Evolutionary conservation across 2,797 vertebrate genomes (phyloP).

Genomic region (Oophaga sylvatica): DNA sequence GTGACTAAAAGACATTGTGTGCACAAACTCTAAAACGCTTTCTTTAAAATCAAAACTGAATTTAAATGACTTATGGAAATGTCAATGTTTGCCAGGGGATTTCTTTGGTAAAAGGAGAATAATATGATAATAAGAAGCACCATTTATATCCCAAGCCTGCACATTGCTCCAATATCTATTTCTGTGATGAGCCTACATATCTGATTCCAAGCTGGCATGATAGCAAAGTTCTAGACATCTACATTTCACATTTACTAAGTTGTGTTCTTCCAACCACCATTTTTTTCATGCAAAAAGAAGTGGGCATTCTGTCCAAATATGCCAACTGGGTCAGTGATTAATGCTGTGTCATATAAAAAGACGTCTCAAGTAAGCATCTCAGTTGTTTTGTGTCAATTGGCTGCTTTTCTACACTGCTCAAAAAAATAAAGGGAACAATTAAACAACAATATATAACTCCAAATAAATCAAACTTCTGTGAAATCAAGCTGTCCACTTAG

Average conservation of each 20-base stretch:
- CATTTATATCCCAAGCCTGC: not conserved
- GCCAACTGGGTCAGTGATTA: conserved; percentile 24
- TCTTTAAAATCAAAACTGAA: too few relatives aligned
- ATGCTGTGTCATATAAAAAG: conserved; percentile 7
- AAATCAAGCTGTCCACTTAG: too few relatives aligned
- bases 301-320: conserved; percentile 16
- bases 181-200: not conserved
- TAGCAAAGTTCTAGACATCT: not conserved
- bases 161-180: not conserved
- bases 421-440: too few relatives aligned
- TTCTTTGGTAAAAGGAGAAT: not conserved
- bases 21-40: too few relatives aligned
- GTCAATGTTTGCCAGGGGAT: not conserved
- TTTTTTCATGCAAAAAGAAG: not conserved
- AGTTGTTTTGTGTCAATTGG: conserved; percentile 24
- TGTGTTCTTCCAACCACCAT: not conserved
- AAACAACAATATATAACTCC: too few relatives aligned
- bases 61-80: too few relatives aligned
- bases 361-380: conserved; percentile 2
- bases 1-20: too few relatives aligned
- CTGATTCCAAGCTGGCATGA: not conserved
- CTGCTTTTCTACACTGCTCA: not conserved
- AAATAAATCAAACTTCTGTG: too few relatives aligned
- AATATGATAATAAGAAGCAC: not conserved
- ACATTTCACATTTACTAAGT: not conserved